A percentile compares a stretch with the other conserved stretches of the same genome.
These are phyloP conservation scores for Hermaeophaga mercurialis DNA, from an alignment of 2,888 invertebrate genomes.

Conservation along the genomic window DNA sequence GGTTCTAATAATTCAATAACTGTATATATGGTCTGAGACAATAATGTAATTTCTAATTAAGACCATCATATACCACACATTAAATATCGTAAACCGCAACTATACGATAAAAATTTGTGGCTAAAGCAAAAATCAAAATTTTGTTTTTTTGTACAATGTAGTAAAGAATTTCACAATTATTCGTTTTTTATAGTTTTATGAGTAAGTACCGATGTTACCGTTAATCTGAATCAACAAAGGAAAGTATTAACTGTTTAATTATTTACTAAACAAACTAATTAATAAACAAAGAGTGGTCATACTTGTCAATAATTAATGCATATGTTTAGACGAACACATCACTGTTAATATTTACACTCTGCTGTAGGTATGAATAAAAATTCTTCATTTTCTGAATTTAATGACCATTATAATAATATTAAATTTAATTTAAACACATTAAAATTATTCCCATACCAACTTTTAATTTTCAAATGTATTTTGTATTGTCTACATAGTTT, in stretches of 20 bases:
- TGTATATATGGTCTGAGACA: too few species aligned
- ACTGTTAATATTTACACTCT: neutral
- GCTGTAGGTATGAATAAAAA: neutral
- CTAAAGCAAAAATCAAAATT: too few species aligned
- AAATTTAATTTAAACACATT: neutral
- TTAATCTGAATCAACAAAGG: constrained; percentile 9
- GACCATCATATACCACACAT: too few species aligned
- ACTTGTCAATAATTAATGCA: neutral
- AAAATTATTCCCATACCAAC: neutral
- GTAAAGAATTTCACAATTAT: constrained; percentile 1
- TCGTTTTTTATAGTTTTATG: neutral
- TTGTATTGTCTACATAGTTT: too few species aligned
- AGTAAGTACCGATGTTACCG: constrained; percentile 2
- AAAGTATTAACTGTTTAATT: constrained; percentile 12
- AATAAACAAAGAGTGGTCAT: neutral
- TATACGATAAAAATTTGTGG: neutral
- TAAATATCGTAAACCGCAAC: too few species aligned
- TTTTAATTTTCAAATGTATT: too few species aligned
- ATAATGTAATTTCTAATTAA: too few species aligned
- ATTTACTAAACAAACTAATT: constrained; percentile 5
- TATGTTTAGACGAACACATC: neutral
- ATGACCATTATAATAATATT: neutral
- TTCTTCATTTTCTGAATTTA: neutral
- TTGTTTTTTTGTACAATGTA: too few species aligned
- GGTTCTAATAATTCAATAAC: too few species aligned